phyloP scores from a whole-genome alignment of 1,140 invertebrate genomes.

The Melipona quadrifasciata region DNA sequence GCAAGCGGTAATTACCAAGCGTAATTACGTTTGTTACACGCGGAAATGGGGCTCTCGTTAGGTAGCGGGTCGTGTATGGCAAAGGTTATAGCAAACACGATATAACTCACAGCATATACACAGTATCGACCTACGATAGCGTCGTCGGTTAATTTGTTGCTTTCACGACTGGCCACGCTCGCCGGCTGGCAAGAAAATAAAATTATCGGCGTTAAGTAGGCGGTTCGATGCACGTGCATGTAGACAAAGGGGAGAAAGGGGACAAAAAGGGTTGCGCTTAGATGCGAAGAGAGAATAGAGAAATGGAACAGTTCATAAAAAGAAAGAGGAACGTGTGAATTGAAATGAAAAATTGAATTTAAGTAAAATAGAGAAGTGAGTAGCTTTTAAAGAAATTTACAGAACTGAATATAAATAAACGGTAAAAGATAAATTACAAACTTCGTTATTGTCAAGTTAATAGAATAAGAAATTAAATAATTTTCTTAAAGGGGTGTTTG shows the following conservation, averaged over 20 bases:
- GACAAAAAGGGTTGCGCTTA: no score
- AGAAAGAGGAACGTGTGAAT: no score
- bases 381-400: no score
- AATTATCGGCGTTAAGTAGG: constrained; percentile 56
- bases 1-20: background rate
- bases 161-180: constrained; percentile 26
- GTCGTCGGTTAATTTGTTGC: constrained; percentile 58
- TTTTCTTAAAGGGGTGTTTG: no score
- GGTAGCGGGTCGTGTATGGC: constrained; percentile 14
- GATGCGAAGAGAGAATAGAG: no score
- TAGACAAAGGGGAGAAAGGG: background rate
- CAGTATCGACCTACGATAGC: constrained; percentile 47
- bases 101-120: constrained; percentile 31
- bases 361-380: no score
- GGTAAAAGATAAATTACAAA: no score
- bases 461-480: no score
- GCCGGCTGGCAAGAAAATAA: constrained; percentile 45
- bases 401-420: no score
- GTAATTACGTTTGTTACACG: constrained; percentile 41
- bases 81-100: constrained; percentile 40
- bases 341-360: no score
- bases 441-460: no score
- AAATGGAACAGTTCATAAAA: no score
- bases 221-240: constrained; percentile 30
- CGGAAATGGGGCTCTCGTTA: constrained; percentile 19